Conservation (phyloP, 2,113 vertebrate genomes). For the Mesitornis unicolor region DNA sequence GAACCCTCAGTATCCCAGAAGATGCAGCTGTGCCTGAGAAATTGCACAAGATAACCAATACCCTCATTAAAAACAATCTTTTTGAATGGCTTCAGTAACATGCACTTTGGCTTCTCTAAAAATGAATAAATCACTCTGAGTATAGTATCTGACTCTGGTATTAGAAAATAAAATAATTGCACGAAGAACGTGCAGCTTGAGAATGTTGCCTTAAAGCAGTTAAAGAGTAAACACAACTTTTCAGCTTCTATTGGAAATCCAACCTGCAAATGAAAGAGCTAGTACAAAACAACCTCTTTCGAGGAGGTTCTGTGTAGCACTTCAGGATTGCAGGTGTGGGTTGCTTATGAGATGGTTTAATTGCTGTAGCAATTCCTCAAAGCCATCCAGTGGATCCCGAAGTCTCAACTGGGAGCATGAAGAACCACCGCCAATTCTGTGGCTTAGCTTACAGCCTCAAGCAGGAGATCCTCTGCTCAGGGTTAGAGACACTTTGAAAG, state of each 20-base stretch:
- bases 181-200: no score
- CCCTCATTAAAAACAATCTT: neutral
- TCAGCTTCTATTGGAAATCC: neutral
- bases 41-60: neutral
- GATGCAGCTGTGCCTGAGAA: neutral
- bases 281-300: neutral
- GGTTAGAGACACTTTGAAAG: neutral
- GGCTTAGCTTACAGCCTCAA: neutral
- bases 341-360: neutral
- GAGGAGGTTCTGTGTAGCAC: neutral
- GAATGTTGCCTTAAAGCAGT: neutral
- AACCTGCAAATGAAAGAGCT: neutral
- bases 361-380: neutral
- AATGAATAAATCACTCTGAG: neutral
- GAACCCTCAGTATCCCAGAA: neutral
- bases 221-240: neutral
- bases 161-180: neutral
- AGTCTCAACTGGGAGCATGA: neutral
- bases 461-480: neutral
- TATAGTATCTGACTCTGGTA: no score
- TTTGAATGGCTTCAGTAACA: neutral
- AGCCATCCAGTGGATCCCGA: neutral
- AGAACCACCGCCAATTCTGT: neutral
- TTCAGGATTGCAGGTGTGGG: neutral
- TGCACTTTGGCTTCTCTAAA: neutral